A percentile compares a stretch with the other conserved stretches of the same genome.
Evolutionary conservation across 1,140 invertebrate genomes (phyloP).

Genomic region (Hesperophylax magnus): DNA sequence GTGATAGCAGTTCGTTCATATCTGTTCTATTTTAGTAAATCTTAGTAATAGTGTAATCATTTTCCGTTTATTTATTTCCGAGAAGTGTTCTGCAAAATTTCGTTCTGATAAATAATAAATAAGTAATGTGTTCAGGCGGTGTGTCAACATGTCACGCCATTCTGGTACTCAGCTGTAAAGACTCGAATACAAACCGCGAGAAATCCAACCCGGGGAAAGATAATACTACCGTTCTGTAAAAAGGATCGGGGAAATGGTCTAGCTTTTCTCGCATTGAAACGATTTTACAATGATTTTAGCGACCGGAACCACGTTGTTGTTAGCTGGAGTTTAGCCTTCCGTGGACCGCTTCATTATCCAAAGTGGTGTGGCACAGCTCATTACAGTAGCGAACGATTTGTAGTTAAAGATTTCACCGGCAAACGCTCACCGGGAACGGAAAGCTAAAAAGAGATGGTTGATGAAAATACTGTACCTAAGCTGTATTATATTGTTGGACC

Average conservation of each 20-base stretch:
- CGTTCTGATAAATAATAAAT: slow-evolving; percentile 34
- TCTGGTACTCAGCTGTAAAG: slow-evolving; percentile 3
- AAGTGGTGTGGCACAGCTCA: slow-evolving; percentile 17
- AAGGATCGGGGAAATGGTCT: background rate
- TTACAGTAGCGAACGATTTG: slow-evolving; percentile 21
- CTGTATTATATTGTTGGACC: too few species aligned
- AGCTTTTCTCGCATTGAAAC: background rate
- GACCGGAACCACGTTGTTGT: background rate
- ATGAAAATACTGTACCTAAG: too few species aligned
- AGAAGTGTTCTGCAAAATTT: slow-evolving; percentile 25
- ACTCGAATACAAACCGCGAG: background rate
- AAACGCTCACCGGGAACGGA: background rate
- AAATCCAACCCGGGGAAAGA: background rate
- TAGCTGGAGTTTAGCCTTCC: background rate
- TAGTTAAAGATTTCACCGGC: slow-evolving; percentile 20
- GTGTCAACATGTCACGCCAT: slow-evolving; percentile 41
- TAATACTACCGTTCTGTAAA: slow-evolving; percentile 9
- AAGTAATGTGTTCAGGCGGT: slow-evolving; percentile 34
- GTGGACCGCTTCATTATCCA: slow-evolving; percentile 24
- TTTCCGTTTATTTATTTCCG: slow-evolving; percentile 17
- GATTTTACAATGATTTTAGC: background rate
- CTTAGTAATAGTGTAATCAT: slow-evolving; percentile 19
- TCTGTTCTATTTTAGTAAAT: slow-evolving; percentile 2
- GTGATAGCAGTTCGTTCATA: background rate
- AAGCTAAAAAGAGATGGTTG: background rate